These are phyloP conservation scores for Aphidius colemani DNA, from an alignment of 2,888 invertebrate species.

Conservation along the genomic window DNA sequence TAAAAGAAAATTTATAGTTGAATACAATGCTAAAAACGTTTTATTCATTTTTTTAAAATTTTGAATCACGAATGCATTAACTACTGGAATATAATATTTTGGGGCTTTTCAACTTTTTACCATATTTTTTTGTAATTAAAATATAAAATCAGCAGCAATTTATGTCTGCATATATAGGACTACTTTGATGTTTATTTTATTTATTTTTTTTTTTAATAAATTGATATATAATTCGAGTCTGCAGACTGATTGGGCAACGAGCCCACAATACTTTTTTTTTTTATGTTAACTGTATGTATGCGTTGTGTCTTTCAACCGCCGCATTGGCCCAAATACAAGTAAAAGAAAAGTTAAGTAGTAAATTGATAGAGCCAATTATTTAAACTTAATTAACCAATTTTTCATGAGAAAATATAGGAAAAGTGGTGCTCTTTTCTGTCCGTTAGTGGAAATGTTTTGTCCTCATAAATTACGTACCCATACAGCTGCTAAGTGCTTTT, in stretches of 20 bases:
- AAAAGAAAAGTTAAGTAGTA: conserved; percentile 19
- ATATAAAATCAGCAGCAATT: not conserved
- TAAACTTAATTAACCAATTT: conserved; percentile 42
- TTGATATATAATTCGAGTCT: conserved; percentile 8
- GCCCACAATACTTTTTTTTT: not conserved
- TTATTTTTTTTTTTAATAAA: conserved; percentile 13
- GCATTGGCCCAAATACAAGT: conserved; percentile 17
- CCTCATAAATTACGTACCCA: conserved; percentile 38
- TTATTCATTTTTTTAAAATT: conserved; percentile 23
- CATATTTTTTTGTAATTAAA: not conserved
- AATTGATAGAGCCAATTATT: conserved; percentile 38
- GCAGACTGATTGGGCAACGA: conserved; percentile 20
- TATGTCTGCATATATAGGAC: not conserved
- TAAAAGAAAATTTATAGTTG: conserved; percentile 54
- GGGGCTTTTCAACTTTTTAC: not conserved
- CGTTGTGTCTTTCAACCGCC: not conserved
- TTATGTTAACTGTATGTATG: no score
- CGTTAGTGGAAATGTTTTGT: conserved; percentile 34
- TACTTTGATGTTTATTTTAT: not conserved
- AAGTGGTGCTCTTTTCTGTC: conserved; percentile 22
- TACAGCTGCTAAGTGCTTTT: conserved; percentile 34
- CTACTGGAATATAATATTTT: conserved; percentile 3
- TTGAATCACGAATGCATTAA: conserved; percentile 45
- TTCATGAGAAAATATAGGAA: conserved; percentile 30
- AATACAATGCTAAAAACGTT: conserved; percentile 10